These are phyloP conservation scores for Hippopotamyrus pictus DNA, from an alignment of 2,797 vertebrate genomes.

Conservation along the genomic window DNA sequence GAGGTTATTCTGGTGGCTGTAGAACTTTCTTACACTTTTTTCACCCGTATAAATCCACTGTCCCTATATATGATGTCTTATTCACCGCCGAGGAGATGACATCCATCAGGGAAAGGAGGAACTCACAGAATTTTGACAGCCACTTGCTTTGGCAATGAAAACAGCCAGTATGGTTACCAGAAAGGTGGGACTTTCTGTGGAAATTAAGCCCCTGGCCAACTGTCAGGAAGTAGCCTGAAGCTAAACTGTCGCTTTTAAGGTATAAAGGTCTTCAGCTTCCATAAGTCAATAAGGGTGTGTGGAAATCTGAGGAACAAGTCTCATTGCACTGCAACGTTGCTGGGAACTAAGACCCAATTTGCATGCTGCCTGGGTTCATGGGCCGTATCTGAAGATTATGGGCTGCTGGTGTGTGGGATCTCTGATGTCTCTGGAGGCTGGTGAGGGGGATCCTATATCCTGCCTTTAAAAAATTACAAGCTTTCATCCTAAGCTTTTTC, in stretches of 20 bases:
- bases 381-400: not conserved
- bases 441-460: not conserved
- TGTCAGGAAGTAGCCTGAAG: not conserved
- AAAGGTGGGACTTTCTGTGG: not conserved
- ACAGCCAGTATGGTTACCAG: not conserved
- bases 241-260: not conserved
- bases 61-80: not conserved
- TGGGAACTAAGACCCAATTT: not conserved
- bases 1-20: not conserved
- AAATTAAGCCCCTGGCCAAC: not conserved
- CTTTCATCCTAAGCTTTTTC: not conserved
- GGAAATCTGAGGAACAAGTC: not conserved
- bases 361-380: not conserved
- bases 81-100: slow-evolving; percentile 4
- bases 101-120: not conserved
- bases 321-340: not conserved
- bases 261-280: slow-evolving; percentile 16
- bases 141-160: slow-evolving; percentile 19
- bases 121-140: slow-evolving; percentile 16
- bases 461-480: not conserved
- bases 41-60: not conserved
- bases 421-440: not conserved
- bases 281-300: not conserved
- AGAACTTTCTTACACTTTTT: not conserved
- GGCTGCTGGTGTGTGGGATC: not conserved